phyloP scores from a whole-genome alignment of 2,113 vertebrate genomes.

The Xerus inauris region DNA sequence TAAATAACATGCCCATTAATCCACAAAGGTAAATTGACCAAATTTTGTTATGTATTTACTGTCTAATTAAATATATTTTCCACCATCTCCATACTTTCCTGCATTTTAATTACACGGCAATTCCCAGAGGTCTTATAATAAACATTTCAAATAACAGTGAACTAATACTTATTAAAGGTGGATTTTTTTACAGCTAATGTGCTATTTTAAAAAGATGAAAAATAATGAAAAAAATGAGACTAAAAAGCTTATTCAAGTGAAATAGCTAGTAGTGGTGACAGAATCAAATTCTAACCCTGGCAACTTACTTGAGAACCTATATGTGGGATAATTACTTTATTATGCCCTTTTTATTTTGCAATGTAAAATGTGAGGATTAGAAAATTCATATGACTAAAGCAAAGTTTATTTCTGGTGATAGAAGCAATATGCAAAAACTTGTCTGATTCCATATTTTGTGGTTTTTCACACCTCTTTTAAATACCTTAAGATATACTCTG shows the following conservation, averaged over 20 bases:
- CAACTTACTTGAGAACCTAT: neutral
- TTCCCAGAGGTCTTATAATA: neutral
- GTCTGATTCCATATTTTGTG: neutral
- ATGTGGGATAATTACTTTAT: neutral
- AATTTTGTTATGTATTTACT: neutral
- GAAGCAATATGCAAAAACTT: neutral
- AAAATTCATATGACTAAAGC: neutral
- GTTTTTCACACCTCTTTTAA: neutral
- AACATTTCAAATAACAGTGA: neutral
- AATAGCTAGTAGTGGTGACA: neutral
- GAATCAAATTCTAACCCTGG: neutral
- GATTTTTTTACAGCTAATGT: neutral
- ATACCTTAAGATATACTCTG: neutral
- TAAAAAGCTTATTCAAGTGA: neutral
- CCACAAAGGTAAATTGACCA: neutral
- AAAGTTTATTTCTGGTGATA: neutral
- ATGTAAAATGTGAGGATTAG: neutral
- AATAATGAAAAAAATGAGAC: conserved; percentile 16
- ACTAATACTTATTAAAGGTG: neutral
- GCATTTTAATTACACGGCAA: neutral
- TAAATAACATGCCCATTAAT: too few relatives aligned
- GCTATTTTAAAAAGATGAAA: neutral
- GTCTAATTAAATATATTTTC: neutral
- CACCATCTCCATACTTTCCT: neutral
- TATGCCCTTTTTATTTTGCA: neutral